phyloP scores from a whole-genome alignment of 1,140 invertebrate genomes.

The Trinorchestia longiramus region DNA sequence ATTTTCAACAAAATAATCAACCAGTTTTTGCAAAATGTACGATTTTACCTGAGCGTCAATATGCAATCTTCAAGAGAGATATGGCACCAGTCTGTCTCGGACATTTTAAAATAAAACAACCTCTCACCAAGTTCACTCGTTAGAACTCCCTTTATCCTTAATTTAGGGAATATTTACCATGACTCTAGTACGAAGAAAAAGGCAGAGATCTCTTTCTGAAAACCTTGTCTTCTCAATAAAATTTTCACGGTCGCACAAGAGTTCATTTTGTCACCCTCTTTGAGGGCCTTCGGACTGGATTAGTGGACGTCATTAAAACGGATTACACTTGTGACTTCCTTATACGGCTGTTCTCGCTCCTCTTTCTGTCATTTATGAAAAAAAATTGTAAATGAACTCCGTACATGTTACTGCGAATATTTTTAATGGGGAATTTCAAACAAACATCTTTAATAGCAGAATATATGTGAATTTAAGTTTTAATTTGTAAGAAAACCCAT shows the following conservation, averaged over 20 bases:
- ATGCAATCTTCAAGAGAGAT: not conserved
- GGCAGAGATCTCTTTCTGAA: not conserved
- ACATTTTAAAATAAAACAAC: not conserved
- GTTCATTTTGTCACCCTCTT: not conserved
- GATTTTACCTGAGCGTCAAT: not conserved
- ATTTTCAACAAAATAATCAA: too few relatives aligned
- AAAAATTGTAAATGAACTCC: not conserved
- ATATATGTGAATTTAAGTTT: not conserved
- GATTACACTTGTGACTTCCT: slow-evolving; percentile 4
- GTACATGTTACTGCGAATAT: not conserved
- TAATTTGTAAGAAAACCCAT: not conserved
- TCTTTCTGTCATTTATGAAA: not conserved
- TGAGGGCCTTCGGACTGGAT: slow-evolving; percentile 3
- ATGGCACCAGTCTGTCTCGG: not conserved
- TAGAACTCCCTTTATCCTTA: not conserved
- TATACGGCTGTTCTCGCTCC: not conserved
- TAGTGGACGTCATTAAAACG: slow-evolving; percentile 23
- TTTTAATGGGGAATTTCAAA: not conserved
- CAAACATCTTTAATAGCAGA: not conserved
- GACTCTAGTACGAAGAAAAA: not conserved
- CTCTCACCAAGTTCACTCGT: not conserved
- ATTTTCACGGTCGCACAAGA: not conserved
- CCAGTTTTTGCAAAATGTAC: not conserved
- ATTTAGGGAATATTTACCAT: not conserved
- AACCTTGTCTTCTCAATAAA: not conserved